Conservation (phyloP, 53 echinoderm and acorn worm species). For the Hippasteria phrygiana region DNA sequence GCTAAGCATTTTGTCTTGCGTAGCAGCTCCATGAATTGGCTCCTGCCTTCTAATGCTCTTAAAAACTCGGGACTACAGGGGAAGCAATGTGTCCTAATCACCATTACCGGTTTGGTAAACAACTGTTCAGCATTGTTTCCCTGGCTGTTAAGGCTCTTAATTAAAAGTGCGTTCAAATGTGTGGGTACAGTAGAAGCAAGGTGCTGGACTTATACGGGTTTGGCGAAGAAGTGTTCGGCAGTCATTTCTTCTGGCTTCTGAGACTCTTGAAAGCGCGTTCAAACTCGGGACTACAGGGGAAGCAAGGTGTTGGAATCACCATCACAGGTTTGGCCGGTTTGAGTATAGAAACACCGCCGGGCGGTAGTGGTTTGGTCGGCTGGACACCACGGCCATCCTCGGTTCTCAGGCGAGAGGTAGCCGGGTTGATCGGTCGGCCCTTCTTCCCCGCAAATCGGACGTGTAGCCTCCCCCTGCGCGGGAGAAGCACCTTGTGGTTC, state of each 20-base stretch:
- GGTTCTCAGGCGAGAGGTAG: neutral
- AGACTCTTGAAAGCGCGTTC: slow-evolving; percentile 39
- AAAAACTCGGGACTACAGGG: no score
- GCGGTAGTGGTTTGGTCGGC: neutral
- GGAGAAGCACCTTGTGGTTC: neutral
- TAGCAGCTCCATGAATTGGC: no score
- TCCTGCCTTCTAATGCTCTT: no score
- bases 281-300: slow-evolving; percentile 57
- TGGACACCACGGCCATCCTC: neutral
- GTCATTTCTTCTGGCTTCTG: slow-evolving; percentile 16
- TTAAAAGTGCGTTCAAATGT: neutral
- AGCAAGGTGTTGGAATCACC: slow-evolving; percentile 55
- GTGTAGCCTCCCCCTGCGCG: slow-evolving; percentile 35
- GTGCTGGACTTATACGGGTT: neutral
- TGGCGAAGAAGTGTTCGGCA: neutral
- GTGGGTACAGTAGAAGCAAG: neutral
- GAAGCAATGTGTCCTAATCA: no score
- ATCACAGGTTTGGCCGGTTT: slow-evolving; percentile 30
- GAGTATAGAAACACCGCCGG: slow-evolving; percentile 21
- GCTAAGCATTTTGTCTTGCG: no score
- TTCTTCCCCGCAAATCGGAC: slow-evolving; percentile 2
- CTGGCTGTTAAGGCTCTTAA: no score
- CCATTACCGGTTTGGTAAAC: no score
- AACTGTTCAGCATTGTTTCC: no score
- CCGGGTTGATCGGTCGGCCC: neutral